phyloP scores from a whole-genome alignment of 1,140 invertebrate species.

The Andricus grossulariae region DNA sequence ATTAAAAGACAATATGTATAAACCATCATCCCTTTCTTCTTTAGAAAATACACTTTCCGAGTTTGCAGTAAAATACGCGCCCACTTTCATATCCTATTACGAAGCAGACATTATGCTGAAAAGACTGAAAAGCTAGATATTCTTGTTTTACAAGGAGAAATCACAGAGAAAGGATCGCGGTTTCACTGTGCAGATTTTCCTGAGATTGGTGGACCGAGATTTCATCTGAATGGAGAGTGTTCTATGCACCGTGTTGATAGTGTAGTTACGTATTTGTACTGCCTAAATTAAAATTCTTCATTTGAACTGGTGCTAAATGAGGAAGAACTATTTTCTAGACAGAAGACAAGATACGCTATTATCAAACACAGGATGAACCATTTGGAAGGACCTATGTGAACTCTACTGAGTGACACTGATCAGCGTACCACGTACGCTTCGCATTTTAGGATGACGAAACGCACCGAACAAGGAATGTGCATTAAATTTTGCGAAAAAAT shows the following conservation, averaged over 20 bases:
- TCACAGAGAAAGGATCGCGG: not conserved
- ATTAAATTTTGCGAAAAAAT: too few relatives aligned
- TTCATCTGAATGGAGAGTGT: not conserved
- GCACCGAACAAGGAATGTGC: too few relatives aligned
- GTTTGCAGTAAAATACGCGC: not conserved
- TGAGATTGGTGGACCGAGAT: conserved; percentile 14
- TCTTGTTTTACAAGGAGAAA: not conserved
- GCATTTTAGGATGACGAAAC: too few relatives aligned
- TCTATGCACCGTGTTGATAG: not conserved
- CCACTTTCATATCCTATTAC: not conserved
- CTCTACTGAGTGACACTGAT: too few relatives aligned
- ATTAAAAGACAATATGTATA: too few relatives aligned
- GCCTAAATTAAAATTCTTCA: not conserved
- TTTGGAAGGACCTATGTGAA: too few relatives aligned
- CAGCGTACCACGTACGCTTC: too few relatives aligned
- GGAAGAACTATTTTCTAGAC: too few relatives aligned
- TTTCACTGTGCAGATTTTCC: conserved; percentile 1
- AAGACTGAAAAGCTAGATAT: not conserved
- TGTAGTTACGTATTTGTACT: not conserved
- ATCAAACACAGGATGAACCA: too few relatives aligned
- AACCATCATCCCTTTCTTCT: too few relatives aligned
- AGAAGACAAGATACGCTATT: too few relatives aligned
- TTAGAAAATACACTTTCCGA: too few relatives aligned
- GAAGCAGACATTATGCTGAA: not conserved
- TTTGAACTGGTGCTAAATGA: not conserved